Evolutionary conservation across 2,113 vertebrate genomes (phyloP), one percentile per base, ranked within the genome.

Genomic region (Corythornis madagascariensis): DNA sequence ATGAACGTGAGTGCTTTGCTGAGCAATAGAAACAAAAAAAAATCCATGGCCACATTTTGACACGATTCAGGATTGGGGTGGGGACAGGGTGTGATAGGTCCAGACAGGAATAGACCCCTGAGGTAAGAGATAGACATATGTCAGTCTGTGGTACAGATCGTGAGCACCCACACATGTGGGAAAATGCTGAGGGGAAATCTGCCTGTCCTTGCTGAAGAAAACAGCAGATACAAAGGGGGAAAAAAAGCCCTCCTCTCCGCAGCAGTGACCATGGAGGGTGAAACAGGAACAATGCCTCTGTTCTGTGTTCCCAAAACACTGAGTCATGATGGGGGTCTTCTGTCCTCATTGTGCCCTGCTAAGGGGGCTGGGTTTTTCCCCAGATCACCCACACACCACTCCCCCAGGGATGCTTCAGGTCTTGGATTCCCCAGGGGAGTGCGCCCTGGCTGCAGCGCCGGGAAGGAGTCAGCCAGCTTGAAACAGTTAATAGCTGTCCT

Each of bases 401-500:
- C 21, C 14, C 29, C 24, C 16, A 21, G 14, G 26, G 16, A 38
- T 80, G 22, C 63, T 55, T 25, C 1, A 0, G 15, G 12, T 84
- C 35, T 50, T 57, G 35, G 66, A 63, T 3, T 57, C 5, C 21
- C 19, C 0, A 1, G 11, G 19, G 50, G 10, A 80, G 20, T 1
- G 1, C 16, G 19, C 20, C 21, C 19, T n/a, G 20, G 18, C 71
- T 64, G 29, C 1, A 0, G 21, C 5, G n/a, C 1, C 28, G 28
- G 53, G 22, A 93, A 29, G 56, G 48, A 83, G 89, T 10, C 53
- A 80, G 61, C 38, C 61, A 60, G 31, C 65, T 89, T 4, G 4
- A 92, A 90, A 48, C 0, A 4, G 90, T 90, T 94, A 92, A 89
- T 73, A 94, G 70, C 25, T 86, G 65, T 92, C 73, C 74, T 92